Evolutionary conservation across 2,888 invertebrate species (phyloP).

Genomic region (Biston betularia): DNA sequence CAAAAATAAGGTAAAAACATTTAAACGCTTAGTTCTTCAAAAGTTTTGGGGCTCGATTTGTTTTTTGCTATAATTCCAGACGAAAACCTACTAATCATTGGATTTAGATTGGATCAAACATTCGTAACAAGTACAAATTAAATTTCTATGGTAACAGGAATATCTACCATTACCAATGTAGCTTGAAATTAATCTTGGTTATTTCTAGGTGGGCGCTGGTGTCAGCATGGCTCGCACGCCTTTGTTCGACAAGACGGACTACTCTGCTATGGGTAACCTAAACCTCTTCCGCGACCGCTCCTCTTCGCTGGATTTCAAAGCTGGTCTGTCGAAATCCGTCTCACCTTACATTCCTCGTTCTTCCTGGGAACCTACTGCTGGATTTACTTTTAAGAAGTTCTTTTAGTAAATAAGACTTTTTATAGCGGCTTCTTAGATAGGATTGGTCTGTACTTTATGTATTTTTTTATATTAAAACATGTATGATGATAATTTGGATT

Average conservation of each 20-base stretch:
- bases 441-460: too few species aligned
- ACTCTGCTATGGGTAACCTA: slow-evolving; percentile 58
- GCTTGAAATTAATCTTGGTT: neutral
- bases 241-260: slow-evolving; percentile 56
- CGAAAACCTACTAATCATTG: neutral
- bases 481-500: too few species aligned
- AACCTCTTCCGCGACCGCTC: slow-evolving; percentile 53
- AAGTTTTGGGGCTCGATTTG: too few species aligned
- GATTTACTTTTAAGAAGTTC: slow-evolving; percentile 52
- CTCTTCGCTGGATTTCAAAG: slow-evolving; percentile 60
- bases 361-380: slow-evolving; percentile 55
- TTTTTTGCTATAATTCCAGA: neutral
- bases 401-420: slow-evolving; percentile 42
- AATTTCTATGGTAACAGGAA: too few species aligned
- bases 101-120: too few species aligned
- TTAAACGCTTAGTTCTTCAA: neutral
- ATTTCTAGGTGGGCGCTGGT: slow-evolving; percentile 54
- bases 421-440: too few species aligned
- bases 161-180: neutral
- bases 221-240: slow-evolving; percentile 54
- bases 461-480: too few species aligned
- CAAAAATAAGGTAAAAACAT: slow-evolving; percentile 47
- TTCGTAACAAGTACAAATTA: neutral
- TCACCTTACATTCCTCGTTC: slow-evolving; percentile 53
- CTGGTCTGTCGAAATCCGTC: slow-evolving; percentile 56